Evolutionary conservation across 2,113 vertebrate genomes (phyloP).

Genomic region (Cromileptes altivelis): DNA sequence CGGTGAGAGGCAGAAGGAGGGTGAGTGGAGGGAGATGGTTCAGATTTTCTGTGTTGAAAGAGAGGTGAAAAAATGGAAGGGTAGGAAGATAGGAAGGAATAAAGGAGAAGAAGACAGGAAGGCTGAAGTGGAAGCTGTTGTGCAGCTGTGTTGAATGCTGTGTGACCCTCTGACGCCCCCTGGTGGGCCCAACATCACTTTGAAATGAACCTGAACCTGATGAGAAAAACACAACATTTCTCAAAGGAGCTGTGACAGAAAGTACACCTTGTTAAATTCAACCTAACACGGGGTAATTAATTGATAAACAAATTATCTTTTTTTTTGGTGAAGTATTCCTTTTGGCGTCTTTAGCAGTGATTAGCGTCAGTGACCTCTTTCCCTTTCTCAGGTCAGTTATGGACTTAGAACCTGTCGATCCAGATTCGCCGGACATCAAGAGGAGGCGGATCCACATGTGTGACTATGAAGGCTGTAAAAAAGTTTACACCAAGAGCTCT

Average conservation of each 20-base stretch:
- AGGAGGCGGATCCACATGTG: slow-evolving; percentile 96
- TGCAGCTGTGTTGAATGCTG: background rate
- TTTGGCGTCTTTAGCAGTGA: background rate
- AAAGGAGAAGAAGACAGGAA: background rate
- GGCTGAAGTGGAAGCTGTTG: background rate
- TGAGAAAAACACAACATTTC: background rate
- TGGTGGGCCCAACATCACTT: background rate
- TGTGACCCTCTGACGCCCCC: slow-evolving; percentile 51
- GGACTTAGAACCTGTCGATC: slow-evolving; percentile 83
- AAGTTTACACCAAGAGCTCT: slow-evolving; percentile 99
- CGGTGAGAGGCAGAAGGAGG: too few relatives aligned
- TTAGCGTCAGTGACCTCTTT: background rate
- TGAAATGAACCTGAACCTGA: background rate
- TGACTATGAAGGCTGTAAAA: slow-evolving; percentile 97
- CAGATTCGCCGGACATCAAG: slow-evolving; percentile 92
- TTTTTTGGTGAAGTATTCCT: too few relatives aligned
- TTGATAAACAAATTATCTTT: too few relatives aligned
- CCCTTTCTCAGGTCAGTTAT: slow-evolving; percentile 74
- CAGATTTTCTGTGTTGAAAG: background rate
- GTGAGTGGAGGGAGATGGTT: rapidly evolving
- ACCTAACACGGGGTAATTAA: too few relatives aligned
- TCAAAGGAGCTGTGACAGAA: background rate
- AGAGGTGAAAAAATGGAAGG: background rate
- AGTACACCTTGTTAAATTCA: background rate
- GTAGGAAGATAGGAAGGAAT: background rate